A percentile compares a stretch with the other conserved stretches of the same genome.
Conservation (phyloP, 1,140 invertebrate species). For the Sinella curviseta region DNA sequence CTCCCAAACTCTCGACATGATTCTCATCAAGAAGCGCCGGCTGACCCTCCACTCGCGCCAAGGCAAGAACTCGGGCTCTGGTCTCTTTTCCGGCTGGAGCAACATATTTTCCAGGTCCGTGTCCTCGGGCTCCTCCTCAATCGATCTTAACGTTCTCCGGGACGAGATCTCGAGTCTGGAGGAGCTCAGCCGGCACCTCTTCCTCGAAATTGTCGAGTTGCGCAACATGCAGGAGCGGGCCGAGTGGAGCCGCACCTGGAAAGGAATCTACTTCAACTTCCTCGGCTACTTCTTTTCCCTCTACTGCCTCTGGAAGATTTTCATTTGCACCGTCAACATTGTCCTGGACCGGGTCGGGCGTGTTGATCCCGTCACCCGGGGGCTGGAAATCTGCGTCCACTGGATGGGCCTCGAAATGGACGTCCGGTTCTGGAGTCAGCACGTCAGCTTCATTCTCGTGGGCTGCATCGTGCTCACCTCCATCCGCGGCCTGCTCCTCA, state of each 20-base stretch:
- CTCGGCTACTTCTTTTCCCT: conserved; percentile 98
- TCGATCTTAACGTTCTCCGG: conserved; percentile 78
- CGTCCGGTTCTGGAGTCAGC: conserved; percentile 98
- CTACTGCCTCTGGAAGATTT: conserved; percentile 99
- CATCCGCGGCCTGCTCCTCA: conserved; percentile 91
- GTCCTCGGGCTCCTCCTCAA: neutral
- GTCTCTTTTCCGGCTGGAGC: conserved; percentile 31
- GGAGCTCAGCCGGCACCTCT: conserved; percentile 89
- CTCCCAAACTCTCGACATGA: conserved; percentile 94
- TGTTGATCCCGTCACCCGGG: conserved; percentile 95
- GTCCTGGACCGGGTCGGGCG: conserved; percentile 98
- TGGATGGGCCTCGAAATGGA: conserved; percentile 97
- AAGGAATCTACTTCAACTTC: conserved; percentile 99
- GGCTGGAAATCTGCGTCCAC: conserved; percentile 94
- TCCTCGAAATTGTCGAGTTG: conserved; percentile 92
- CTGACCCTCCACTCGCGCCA: conserved; percentile 68
- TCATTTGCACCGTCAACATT: conserved; percentile 97
- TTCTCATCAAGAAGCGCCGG: conserved; percentile 93
- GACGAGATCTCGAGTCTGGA: conserved; percentile 85
- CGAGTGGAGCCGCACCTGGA: conserved; percentile 93
- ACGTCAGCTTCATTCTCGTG: conserved; percentile 94
- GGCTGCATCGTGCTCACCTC: conserved; percentile 98
- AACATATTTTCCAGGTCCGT: conserved; percentile 41
- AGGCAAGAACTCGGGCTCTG: conserved; percentile 56
- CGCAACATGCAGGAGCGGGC: conserved; percentile 89